A percentile compares a stretch with the other conserved stretches of the same genome.
Evolutionary conservation across 1,140 invertebrate species (phyloP).

Genomic region (Bombus huntii): DNA sequence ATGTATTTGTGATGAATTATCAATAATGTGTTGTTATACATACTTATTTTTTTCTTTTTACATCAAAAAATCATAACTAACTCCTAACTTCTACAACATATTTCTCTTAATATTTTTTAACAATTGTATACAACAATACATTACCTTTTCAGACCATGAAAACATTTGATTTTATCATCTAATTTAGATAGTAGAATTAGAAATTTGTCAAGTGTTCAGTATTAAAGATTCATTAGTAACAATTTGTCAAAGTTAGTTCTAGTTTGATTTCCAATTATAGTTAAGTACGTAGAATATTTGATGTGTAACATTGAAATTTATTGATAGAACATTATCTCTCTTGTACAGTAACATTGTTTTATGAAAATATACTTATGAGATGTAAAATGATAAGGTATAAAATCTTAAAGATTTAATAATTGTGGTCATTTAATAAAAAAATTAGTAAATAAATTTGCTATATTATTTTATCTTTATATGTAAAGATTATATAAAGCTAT

Average conservation of each 20-base stretch:
- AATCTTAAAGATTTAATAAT: conserved; percentile 30
- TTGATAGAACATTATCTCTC: background rate
- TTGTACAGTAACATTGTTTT: conserved; percentile 39
- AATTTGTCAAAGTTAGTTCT: background rate
- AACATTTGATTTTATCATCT: background rate
- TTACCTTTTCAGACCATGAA: background rate
- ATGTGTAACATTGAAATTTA: conserved; percentile 3
- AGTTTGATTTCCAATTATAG: conserved; percentile 1
- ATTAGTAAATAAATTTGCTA: conserved; percentile 21
- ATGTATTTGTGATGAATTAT: conserved; percentile 54
- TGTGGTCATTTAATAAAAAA: conserved; percentile 45
- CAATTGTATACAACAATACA: conserved; percentile 1
- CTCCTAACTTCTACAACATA: conserved; percentile 21
- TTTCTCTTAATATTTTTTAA: conserved; percentile 25
- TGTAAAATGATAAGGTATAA: conserved; percentile 23
- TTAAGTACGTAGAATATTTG: background rate
- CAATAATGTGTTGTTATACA: conserved; percentile 46
- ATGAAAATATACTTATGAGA: conserved; percentile 16
- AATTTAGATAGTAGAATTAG: background rate
- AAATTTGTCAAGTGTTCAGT: conserved; percentile 16
- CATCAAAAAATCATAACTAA: conserved; percentile 23
- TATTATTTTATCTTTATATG: conserved; percentile 19
- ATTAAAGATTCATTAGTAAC: conserved; percentile 27
- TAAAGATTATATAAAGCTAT: background rate
- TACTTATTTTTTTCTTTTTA: conserved; percentile 30